Evolutionary conservation across 2,888 invertebrate species (phyloP).

Genomic region (Eugnorisma glareosa): DNA sequence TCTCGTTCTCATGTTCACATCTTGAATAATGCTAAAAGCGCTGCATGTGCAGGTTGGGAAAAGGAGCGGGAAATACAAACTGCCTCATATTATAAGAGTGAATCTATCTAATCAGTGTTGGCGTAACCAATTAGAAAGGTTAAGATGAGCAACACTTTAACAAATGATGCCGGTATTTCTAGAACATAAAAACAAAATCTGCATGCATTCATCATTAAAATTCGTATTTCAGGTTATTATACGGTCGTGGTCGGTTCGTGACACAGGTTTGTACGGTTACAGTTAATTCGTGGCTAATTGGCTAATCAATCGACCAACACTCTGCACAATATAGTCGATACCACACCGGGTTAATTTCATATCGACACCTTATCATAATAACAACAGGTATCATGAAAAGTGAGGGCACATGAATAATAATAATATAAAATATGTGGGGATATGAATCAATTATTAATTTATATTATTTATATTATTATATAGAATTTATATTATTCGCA

Average conservation of each 20-base stretch:
- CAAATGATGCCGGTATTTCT: background rate
- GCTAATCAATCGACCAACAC: background rate
- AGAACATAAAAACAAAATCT: background rate
- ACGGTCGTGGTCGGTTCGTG: no score
- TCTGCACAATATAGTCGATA: background rate
- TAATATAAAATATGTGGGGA: no score
- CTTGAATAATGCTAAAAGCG: no score
- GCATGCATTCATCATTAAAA: background rate
- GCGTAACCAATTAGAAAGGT: no score
- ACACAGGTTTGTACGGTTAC: background rate
- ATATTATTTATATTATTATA: no score
- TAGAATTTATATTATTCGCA: background rate
- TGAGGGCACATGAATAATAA: no score
- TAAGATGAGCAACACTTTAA: background rate
- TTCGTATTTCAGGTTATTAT: background rate
- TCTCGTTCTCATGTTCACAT: no score
- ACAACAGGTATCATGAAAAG: background rate
- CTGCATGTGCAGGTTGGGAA: no score
- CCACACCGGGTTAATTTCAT: background rate
- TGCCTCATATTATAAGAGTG: no score
- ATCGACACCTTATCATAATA: background rate
- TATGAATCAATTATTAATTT: no score
- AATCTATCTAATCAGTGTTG: no score
- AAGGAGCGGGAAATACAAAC: no score
- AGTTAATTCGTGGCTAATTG: conserved; percentile 8